Percentiles rank a stretch among this genome's conserved stretches.
These are phyloP conservation scores for Hypercompe scribonia DNA, from an alignment of 2,888 invertebrate species.

Conservation along the genomic window DNA sequence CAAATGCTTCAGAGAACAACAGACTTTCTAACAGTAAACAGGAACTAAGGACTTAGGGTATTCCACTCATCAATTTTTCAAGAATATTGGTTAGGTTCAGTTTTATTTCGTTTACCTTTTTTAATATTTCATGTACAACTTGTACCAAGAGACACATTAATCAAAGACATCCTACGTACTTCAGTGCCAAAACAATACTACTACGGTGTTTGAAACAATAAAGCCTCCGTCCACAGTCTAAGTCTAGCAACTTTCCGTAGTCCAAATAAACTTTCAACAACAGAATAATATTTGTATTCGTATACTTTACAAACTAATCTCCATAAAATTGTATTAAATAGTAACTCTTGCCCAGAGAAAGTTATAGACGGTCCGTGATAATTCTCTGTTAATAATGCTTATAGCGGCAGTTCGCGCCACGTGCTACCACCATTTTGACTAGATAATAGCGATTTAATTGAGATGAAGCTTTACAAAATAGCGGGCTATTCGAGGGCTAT, in stretches of 20 bases:
- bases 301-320: constrained; percentile 21
- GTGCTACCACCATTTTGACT: constrained; percentile 70
- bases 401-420: constrained; percentile 64
- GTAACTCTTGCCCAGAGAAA: constrained; percentile 48
- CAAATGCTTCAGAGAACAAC: no score
- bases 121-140: no score
- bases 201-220: background rate
- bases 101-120: no score
- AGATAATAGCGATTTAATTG: constrained; percentile 81
- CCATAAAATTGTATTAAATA: constrained; percentile 46
- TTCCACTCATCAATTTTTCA: no score
- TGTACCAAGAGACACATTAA: no score
- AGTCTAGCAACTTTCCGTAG: background rate
- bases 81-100: no score
- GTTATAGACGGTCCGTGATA: constrained; percentile 56
- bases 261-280: constrained; percentile 8
- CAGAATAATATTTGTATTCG: constrained; percentile 10
- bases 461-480: constrained; percentile 77
- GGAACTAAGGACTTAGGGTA: no score
- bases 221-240: background rate
- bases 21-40: no score
- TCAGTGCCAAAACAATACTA: background rate
- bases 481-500: constrained; percentile 70
- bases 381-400: constrained; percentile 68
- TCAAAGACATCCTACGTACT: background rate